These are phyloP conservation scores for Rotaria socialis DNA, from an alignment of 2,888 invertebrate species.

Conservation along the genomic window DNA sequence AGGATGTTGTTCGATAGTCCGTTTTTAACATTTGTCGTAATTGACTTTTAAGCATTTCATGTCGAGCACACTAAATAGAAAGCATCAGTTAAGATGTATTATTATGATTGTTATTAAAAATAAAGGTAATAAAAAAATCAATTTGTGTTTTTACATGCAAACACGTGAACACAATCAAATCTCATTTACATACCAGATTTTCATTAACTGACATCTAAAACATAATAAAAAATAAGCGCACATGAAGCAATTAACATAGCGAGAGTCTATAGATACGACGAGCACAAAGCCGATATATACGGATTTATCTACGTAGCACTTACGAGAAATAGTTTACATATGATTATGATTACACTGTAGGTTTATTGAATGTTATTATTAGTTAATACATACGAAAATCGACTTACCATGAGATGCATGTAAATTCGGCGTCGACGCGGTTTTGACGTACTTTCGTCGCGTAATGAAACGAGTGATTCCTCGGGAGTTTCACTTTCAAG, in stretches of 20 bases:
- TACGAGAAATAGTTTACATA: neutral
- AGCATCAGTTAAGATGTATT: no score
- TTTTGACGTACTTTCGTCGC: neutral
- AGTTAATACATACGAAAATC: no score
- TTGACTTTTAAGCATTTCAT: neutral
- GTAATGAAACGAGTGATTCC: neutral
- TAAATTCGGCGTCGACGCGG: neutral
- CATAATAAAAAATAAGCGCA: neutral
- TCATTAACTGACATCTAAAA: constrained; percentile 8
- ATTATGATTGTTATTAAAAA: no score
- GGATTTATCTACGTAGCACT: neutral
- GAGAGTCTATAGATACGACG: neutral
- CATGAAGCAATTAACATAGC: neutral
- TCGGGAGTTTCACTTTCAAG: neutral
- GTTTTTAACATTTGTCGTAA: constrained; percentile 15
- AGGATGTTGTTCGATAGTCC: neutral
- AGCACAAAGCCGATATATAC: neutral
- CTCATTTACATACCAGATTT: neutral
- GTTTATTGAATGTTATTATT: neutral
- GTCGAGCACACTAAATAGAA: neutral
- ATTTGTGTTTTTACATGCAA: neutral
- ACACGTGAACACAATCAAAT: neutral
- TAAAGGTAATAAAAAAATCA: neutral
- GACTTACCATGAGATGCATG: neutral
- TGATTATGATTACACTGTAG: neutral